Conservation (phyloP, 1,140 invertebrate species). For the Cotesia glomerata region DNA sequence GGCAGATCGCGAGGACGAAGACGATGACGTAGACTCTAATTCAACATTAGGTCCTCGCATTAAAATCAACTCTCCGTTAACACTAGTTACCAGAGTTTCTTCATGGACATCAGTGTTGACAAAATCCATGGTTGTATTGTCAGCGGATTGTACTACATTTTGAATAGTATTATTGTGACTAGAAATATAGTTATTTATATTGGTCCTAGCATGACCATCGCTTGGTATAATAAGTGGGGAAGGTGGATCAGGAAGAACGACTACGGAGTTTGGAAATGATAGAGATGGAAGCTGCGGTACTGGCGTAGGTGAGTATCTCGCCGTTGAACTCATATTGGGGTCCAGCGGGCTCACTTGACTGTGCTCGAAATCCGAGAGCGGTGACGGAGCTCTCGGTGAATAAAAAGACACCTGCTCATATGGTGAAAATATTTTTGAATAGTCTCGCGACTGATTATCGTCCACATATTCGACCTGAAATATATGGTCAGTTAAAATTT, state of each 20-base stretch:
- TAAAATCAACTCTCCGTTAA: slow-evolving; percentile 57
- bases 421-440: slow-evolving; percentile 56
- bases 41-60: slow-evolving; percentile 50
- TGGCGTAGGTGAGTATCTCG: slow-evolving; percentile 66
- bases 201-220: slow-evolving; percentile 44
- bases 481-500: neutral
- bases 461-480: slow-evolving; percentile 66
- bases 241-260: slow-evolving; percentile 59
- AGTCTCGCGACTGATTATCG: slow-evolving; percentile 53
- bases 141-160: slow-evolving; percentile 38
- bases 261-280: slow-evolving; percentile 64
- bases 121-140: slow-evolving; percentile 49
- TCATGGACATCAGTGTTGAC: slow-evolving; percentile 48
- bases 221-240: slow-evolving; percentile 54
- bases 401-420: slow-evolving; percentile 58
- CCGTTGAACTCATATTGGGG: slow-evolving; percentile 68
- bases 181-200: slow-evolving; percentile 50
- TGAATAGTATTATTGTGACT: slow-evolving; percentile 41
- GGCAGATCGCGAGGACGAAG: too few relatives aligned
- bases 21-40: slow-evolving; percentile 14
- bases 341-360: slow-evolving; percentile 65
- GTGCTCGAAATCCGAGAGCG: slow-evolving; percentile 64
- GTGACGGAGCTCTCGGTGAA: slow-evolving; percentile 56
- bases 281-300: slow-evolving; percentile 55
- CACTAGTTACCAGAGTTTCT: slow-evolving; percentile 52